Base-by-base conservation (phyloP, 2,113 vertebrate species). In the Thunnus thynnus region DNA sequence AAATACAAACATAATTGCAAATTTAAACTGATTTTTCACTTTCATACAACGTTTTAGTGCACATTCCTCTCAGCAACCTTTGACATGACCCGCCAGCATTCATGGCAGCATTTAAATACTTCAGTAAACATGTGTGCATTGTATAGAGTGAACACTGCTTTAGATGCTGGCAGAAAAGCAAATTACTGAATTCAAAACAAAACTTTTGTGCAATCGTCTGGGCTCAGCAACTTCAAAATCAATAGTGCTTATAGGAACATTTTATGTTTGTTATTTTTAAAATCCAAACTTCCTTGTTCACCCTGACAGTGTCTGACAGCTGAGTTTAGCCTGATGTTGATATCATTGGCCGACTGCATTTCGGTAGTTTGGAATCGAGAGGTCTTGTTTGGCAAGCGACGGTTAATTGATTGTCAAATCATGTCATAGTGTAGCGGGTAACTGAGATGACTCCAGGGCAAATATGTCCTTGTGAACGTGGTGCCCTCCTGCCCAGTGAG, bases 1-100 rank as follows among this genome's bases (percentile, higher is more conserved):
- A 96, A 97, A 96, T 96, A 95, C 94, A 97, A 96, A 96, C 94
- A 96, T 96, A 96, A 98, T 96, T 97, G 95, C 96, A 96, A 96
- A 96, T 96, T 90, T 94, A 96, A 72, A 55, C 16, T 1, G 46
- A 83, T 86, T 83, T 80, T 82, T 86, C 70, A 64, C 60, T 64
- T 80, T 79, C 47, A 71, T 46, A 17, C 52, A 30, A n/a, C 47
- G 0, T 77, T 90, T 71, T 48, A 7, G 20, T 13, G 2, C 65
- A 30, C 18, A 55, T 72, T 75, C 41, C 20, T 32, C 12, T 52
- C 5, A 17, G 30, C 48, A 18, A 44, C 54, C 73, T 81, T 76
- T 78, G 74, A 84, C 78, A 66, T 16, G 20, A 70, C 62, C 57
- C 51, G 12, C 30, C 50, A 41, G 20, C 54, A 8, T 67, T 72